These are phyloP conservation scores for Drosophila crucigera DNA, from an alignment of 2,888 invertebrate species.

Conservation along the genomic window DNA sequence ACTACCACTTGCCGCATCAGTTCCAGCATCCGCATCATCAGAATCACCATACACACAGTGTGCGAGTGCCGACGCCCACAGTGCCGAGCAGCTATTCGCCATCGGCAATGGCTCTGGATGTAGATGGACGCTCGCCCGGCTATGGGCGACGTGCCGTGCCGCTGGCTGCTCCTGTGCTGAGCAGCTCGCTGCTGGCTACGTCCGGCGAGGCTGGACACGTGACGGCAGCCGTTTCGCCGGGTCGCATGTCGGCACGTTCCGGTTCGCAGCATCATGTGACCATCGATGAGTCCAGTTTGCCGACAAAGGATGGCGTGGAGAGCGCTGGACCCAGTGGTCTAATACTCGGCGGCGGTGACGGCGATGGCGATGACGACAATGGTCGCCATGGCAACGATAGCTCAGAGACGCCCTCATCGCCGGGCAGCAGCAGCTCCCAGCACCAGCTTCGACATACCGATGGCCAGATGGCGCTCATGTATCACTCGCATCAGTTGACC, in stretches of 20 bases:
- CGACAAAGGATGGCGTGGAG: constrained; percentile 68
- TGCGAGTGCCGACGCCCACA: constrained; percentile 79
- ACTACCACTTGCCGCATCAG: constrained; percentile 84
- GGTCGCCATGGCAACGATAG: constrained; percentile 72
- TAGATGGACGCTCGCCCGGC: constrained; percentile 45
- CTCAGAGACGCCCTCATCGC: constrained; percentile 80
- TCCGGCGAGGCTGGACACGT: constrained; percentile 82
- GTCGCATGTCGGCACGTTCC: constrained; percentile 83
- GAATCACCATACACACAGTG: constrained; percentile 83
- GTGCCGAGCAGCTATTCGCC: constrained; percentile 77
- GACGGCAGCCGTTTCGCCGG: constrained; percentile 86
- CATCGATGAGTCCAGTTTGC: constrained; percentile 84
- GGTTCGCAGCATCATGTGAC: constrained; percentile 85
- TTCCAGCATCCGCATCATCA: constrained; percentile 84
- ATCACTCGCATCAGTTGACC: constrained; percentile 85
- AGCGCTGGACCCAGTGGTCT: constrained; percentile 68
- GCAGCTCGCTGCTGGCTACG: constrained; percentile 44
- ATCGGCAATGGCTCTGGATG: constrained; percentile 27
- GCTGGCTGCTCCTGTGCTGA: constrained; percentile 46
- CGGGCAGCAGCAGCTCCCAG: constrained; percentile 76
- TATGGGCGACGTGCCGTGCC: constrained; percentile 42
- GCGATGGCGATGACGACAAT: constrained; percentile 57
- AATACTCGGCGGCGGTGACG: constrained; percentile 73
- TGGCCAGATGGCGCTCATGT: constrained; percentile 84
- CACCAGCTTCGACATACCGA: constrained; percentile 69